A percentile compares a stretch with the other conserved stretches of the same genome.
Conservation (phyloP, 1,140 invertebrate species). For the Heliconius hewitsoni region DNA sequence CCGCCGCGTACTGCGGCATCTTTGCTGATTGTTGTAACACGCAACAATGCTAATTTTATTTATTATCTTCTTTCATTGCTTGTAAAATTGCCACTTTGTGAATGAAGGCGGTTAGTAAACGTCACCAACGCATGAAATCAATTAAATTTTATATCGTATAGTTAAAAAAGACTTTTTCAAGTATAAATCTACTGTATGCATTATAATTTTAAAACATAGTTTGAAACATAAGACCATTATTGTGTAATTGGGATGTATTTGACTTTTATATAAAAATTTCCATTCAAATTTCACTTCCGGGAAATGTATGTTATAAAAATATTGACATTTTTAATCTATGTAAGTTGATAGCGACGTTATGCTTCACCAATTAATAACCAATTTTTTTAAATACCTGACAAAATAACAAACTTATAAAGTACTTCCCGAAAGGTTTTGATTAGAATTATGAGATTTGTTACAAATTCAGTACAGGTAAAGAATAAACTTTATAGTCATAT, state of each 20-base stretch:
- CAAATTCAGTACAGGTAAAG: too few relatives aligned
- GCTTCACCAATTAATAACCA: too few relatives aligned
- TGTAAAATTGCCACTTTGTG: conserved; percentile 61
- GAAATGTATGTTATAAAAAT: too few relatives aligned
- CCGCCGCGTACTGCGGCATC: conserved; percentile 21
- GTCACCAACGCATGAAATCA: conserved; percentile 47
- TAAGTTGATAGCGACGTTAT: too few relatives aligned
- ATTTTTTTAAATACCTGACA: too few relatives aligned
- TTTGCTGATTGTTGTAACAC: conserved; percentile 54
- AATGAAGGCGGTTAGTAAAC: conserved; percentile 51
- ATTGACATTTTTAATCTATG: too few relatives aligned
- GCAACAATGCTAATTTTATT: conserved; percentile 72
- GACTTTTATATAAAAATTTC: too few relatives aligned
- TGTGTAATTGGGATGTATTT: background rate
- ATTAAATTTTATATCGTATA: conserved; percentile 42
- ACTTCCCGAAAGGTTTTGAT: too few relatives aligned
- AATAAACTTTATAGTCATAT: too few relatives aligned
- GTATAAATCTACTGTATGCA: background rate
- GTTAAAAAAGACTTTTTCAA: background rate
- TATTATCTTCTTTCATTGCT: conserved; percentile 66
- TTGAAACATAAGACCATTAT: background rate
- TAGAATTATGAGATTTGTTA: too few relatives aligned
- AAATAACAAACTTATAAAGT: too few relatives aligned
- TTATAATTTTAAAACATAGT: background rate
- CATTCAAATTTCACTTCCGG: too few relatives aligned